Conservation (phyloP, 2,113 vertebrate genomes). For the Platysteira castanea region DNA sequence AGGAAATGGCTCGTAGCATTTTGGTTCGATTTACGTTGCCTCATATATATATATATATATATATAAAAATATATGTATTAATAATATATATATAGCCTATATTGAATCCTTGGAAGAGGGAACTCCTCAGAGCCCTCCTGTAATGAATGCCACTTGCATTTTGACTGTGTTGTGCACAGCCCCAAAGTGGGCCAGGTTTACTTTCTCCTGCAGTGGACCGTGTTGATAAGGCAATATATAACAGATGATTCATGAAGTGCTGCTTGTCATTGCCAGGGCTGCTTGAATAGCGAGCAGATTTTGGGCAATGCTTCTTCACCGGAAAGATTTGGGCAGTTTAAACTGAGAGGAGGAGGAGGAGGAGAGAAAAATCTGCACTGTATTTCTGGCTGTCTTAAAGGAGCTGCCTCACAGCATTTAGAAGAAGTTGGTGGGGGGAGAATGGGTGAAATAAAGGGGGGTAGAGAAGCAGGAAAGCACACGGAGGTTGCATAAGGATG, state of each 20-base stretch:
- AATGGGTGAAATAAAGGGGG: neutral
- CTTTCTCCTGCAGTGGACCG: neutral
- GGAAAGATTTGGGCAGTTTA: neutral
- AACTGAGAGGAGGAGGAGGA: neutral
- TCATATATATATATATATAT: neutral
- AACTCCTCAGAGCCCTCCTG: neutral
- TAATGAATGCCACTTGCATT: neutral
- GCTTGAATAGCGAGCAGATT: conserved; percentile 35
- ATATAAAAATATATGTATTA: no score
- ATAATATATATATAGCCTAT: neutral
- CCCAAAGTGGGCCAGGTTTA: neutral
- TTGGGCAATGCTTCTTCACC: conserved; percentile 11
- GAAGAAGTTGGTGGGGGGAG: neutral
- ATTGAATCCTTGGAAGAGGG: neutral
- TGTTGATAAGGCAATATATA: conserved; percentile 16
- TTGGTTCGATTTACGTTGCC: neutral
- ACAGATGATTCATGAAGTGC: conserved; percentile 36
- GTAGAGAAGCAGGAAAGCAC: neutral
- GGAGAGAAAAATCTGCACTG: neutral
- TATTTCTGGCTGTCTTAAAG: neutral
- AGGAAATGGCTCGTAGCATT: neutral
- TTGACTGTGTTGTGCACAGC: neutral
- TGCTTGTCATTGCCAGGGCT: conserved; percentile 8
- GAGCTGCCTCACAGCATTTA: neutral
- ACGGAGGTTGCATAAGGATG: neutral